phyloP scores from a whole-genome alignment of 2,113 vertebrate genomes.

The Diadophis punctatus region DNA sequence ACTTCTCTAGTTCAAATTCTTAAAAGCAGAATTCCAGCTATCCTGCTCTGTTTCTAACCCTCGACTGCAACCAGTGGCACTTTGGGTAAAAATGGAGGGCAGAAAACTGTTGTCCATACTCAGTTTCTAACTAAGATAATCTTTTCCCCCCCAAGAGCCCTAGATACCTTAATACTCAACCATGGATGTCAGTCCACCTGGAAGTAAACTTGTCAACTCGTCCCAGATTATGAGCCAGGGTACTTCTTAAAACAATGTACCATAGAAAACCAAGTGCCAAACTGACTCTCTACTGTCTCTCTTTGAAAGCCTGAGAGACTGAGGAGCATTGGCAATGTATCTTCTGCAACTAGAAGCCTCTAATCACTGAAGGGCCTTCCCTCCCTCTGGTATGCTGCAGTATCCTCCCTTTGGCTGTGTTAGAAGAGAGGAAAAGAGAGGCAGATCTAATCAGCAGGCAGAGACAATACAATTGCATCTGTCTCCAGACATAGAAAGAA shows the following conservation, averaged over 20 bases:
- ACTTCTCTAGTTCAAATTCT: neutral
- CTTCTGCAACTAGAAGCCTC: neutral
- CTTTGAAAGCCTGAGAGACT: neutral
- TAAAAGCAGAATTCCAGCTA: neutral
- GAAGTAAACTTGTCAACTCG: neutral
- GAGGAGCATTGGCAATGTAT: neutral
- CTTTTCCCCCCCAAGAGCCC: neutral
- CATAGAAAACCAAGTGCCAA: neutral
- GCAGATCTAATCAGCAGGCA: neutral
- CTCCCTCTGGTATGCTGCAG: neutral
- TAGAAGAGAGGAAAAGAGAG: neutral
- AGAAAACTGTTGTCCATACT: neutral
- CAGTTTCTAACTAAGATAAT: neutral
- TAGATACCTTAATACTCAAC: neutral
- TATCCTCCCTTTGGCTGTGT: neutral
- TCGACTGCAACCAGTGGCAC: neutral
- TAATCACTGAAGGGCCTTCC: neutral
- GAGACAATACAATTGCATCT: neutral
- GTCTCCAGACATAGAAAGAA: neutral
- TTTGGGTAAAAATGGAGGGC: neutral
- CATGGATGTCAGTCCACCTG: neutral
- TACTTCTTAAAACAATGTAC: neutral
- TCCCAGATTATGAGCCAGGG: neutral
- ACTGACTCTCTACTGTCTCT: neutral
- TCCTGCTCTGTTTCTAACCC: neutral